phyloP scores from a whole-genome alignment of 2,797 vertebrate genomes.

The Buceros bicornis region DNA sequence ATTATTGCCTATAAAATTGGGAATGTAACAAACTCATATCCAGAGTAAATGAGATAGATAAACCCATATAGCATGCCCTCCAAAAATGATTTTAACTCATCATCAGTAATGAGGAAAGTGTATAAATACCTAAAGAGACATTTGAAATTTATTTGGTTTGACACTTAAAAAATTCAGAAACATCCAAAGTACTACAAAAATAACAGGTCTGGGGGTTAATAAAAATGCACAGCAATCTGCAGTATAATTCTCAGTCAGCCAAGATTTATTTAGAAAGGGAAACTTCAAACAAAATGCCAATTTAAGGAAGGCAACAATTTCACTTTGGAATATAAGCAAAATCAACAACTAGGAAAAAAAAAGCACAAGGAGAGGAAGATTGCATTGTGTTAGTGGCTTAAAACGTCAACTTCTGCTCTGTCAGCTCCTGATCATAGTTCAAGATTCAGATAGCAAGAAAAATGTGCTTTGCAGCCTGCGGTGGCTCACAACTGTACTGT shows the following conservation, averaged over 20 bases:
- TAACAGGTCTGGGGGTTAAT: constrained; percentile 35
- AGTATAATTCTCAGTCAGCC: constrained; percentile 14
- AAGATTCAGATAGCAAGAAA: constrained; percentile 7
- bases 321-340: constrained; percentile 37
- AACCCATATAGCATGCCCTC: constrained; percentile 1
- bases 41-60: constrained; percentile 67
- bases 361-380: neutral
- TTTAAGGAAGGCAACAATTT: constrained; percentile 19
- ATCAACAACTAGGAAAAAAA: neutral
- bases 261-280: constrained; percentile 42
- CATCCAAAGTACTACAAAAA: constrained; percentile 37
- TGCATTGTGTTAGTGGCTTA: neutral
- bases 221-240: constrained; percentile 38
- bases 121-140: constrained; percentile 62
- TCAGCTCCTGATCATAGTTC: neutral
- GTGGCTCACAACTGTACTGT: neutral
- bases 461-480: neutral
- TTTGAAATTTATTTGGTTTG: constrained; percentile 68
- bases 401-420: constrained; percentile 25
- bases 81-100: constrained; percentile 68
- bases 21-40: constrained; percentile 52
- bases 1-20: constrained; percentile 68
- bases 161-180: constrained; percentile 58
- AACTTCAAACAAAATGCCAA: constrained; percentile 5
- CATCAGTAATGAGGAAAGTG: constrained; percentile 69